Conservation (phyloP, 2,797 vertebrate genomes). For the Valencia hispanica region DNA sequence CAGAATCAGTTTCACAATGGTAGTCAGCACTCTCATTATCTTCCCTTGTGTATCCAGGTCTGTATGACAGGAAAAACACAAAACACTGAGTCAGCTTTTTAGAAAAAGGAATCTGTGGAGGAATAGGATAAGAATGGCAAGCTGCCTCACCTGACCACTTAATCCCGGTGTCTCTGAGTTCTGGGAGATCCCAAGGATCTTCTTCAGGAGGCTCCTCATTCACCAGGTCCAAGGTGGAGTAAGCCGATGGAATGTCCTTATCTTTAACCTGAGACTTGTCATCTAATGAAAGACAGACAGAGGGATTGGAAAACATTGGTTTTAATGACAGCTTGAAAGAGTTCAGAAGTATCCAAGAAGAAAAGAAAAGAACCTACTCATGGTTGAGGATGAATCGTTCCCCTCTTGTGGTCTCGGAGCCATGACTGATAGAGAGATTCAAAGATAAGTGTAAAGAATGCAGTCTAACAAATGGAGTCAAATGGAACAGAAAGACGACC, state of each 20-base stretch:
- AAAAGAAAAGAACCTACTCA: constrained; percentile 39
- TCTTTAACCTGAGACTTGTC: constrained; percentile 62
- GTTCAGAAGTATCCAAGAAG: background rate
- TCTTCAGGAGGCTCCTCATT: constrained; percentile 62
- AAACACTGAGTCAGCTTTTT: constrained; percentile 25
- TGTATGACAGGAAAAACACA: constrained; percentile 55
- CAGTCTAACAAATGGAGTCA: background rate
- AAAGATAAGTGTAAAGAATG: background rate
- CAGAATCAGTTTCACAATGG: constrained; percentile 77
- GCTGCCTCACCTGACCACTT: constrained; percentile 92
- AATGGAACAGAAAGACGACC: background rate
- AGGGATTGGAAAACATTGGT: background rate
- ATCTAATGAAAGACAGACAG: constrained; percentile 33
- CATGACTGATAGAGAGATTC: constrained; percentile 80
- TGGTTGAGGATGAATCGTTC: constrained; percentile 55
- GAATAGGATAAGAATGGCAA: background rate
- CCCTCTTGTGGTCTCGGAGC: constrained; percentile 86
- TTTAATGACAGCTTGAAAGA: background rate
- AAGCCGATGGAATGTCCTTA: constrained; percentile 74
- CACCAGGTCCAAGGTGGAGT: constrained; percentile 85
- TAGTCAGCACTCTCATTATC: constrained; percentile 79
- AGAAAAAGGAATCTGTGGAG: background rate
- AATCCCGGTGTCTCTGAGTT: constrained; percentile 83
- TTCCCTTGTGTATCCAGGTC: constrained; percentile 88
- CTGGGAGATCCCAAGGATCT: constrained; percentile 91